Evolutionary conservation across 2,888 invertebrate genomes (phyloP).

Genomic region (Melanostoma scalare): DNA sequence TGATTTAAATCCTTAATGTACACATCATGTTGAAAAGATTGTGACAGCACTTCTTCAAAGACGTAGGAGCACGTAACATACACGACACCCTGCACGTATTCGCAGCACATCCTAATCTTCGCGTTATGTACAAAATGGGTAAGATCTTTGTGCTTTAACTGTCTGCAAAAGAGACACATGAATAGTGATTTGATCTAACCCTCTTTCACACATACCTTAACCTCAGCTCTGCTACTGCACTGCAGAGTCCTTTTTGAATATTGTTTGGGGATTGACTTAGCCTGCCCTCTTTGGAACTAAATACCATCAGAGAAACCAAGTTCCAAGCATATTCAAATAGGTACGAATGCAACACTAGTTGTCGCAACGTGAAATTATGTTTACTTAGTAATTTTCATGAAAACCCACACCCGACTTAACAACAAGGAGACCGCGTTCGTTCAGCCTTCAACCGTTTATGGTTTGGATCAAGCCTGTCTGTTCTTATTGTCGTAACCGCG

Average conservation of each 20-base stretch:
- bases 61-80: slow-evolving; percentile 17
- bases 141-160: slow-evolving; percentile 21
- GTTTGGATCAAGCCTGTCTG: too few relatives aligned
- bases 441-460: too few relatives aligned
- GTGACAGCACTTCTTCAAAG: slow-evolving; percentile 40
- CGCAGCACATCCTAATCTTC: slow-evolving; percentile 39
- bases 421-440: too few relatives aligned
- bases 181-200: not conserved
- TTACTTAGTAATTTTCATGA: too few relatives aligned
- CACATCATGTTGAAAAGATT: slow-evolving; percentile 32
- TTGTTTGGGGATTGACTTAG: too few relatives aligned
- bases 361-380: too few relatives aligned
- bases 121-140: slow-evolving; percentile 24
- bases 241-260: not conserved
- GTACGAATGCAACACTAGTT: too few relatives aligned
- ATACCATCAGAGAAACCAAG: too few relatives aligned
- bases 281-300: too few relatives aligned
- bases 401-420: too few relatives aligned
- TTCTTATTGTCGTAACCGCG: too few relatives aligned
- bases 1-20: slow-evolving; percentile 31
- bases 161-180: not conserved
- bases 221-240: not conserved
- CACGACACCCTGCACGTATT: not conserved
- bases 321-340: too few relatives aligned
- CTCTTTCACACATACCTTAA: not conserved